These are phyloP conservation scores for Acrossocheilus wenchowensis DNA, from an alignment of 2,797 vertebrate species.

Conservation along the genomic window DNA sequence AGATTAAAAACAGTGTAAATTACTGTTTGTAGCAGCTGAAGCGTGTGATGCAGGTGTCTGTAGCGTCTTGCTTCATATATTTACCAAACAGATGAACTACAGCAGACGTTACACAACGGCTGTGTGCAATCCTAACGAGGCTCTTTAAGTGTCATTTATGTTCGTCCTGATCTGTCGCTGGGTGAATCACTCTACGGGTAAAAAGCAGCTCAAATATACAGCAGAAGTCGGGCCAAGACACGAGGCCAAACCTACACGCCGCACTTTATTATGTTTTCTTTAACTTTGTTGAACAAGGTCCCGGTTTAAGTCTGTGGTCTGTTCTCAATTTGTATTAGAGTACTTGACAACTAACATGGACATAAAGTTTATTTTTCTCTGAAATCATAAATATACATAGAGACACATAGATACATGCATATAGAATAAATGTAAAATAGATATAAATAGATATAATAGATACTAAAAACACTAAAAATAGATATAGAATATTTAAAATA, in stretches of 20 bases:
- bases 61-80: conserved; percentile 67
- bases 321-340: background rate
- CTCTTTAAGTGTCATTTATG: conserved; percentile 16
- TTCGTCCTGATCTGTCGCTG: conserved; percentile 8
- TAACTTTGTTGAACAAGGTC: conserved; percentile 9
- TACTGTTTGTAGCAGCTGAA: conserved; percentile 71
- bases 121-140: conserved; percentile 13
- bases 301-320: background rate
- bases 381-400: background rate
- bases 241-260: conserved; percentile 10
- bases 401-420: background rate
- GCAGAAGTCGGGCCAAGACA: background rate
- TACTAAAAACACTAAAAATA: background rate
- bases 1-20: conserved; percentile 77
- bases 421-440: background rate
- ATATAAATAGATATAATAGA: background rate
- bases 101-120: conserved; percentile 49
- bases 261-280: conserved; percentile 14
- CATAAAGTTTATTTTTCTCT: background rate
- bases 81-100: conserved; percentile 64
- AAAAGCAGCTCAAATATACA: conserved; percentile 13
- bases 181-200: background rate
- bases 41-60: conserved; percentile 65
- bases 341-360: background rate
- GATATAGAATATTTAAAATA: background rate